These are phyloP conservation scores for Dicrurus megarhynchus DNA, from an alignment of 2,113 vertebrate genomes.

Conservation along the genomic window DNA sequence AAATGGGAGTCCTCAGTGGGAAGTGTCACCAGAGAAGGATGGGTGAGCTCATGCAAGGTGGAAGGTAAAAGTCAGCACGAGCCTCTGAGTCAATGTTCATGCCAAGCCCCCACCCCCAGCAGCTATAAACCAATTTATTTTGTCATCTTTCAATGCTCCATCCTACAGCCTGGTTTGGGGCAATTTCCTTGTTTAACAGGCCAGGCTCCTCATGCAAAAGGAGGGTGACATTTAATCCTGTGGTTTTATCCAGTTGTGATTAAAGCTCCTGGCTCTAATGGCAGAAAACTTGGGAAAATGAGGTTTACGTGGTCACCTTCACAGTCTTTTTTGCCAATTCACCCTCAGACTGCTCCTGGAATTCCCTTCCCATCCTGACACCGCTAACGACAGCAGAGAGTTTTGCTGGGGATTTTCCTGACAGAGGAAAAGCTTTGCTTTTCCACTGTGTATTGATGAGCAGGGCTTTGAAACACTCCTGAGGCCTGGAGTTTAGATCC, in stretches of 20 bases:
- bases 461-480: neutral
- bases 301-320: neutral
- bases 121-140: neutral
- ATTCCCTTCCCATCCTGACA: neutral
- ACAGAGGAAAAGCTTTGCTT: neutral
- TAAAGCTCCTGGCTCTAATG: neutral
- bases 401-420: neutral
- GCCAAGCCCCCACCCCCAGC: neutral
- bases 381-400: neutral
- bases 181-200: neutral
- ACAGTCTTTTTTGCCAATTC: neutral
- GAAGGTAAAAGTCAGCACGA: slow-evolving; percentile 32
- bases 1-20: slow-evolving; percentile 31
- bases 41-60: slow-evolving; percentile 15
- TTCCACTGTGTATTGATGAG: neutral
- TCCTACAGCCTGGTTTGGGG: neutral
- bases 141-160: neutral
- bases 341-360: neutral
- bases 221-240: neutral
- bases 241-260: neutral
- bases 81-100: slow-evolving; percentile 7
- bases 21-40: slow-evolving; percentile 55
- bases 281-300: neutral
- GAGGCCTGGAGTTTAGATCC: neutral
- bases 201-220: neutral